Evolutionary conservation across 2,797 vertebrate species (phyloP).

Genomic region (Spinibarbus caldwelli): DNA sequence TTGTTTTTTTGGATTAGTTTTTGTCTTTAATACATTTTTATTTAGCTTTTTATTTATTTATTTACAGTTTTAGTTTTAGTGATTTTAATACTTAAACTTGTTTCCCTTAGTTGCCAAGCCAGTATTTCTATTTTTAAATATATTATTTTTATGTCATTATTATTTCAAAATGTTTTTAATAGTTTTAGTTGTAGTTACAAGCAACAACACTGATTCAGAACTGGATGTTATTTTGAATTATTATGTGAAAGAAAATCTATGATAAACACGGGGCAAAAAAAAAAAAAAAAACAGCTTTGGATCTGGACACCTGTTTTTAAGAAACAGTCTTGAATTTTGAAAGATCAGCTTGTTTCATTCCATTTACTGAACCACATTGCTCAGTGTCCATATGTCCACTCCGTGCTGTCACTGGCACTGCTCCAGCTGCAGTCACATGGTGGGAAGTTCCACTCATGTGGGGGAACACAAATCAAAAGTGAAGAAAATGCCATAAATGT

Average conservation of each 20-base stretch:
- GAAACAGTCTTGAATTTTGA: neutral
- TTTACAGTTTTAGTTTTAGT: neutral
- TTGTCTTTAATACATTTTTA: neutral
- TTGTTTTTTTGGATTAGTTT: too few species aligned
- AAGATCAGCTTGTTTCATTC: constrained; percentile 28
- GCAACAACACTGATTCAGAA: neutral
- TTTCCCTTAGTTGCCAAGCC: neutral
- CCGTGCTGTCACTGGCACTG: constrained; percentile 41
- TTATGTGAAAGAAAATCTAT: neutral
- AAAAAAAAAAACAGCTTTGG: neutral
- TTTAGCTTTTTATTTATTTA: neutral
- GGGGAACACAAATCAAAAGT: constrained; percentile 62
- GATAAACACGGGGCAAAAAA: neutral
- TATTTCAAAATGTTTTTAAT: neutral
- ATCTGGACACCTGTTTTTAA: constrained; percentile 6
- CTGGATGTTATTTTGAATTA: neutral
- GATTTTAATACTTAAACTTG: neutral
- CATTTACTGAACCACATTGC: constrained; percentile 29
- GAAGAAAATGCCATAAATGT: constrained; percentile 67
- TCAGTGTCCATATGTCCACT: constrained; percentile 39
- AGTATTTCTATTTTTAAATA: neutral
- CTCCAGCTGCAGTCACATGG: constrained; percentile 35
- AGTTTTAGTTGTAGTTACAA: neutral
- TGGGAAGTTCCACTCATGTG: constrained; percentile 26
- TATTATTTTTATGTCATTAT: neutral